A percentile compares a stretch with the other conserved stretches of the same genome.
These are phyloP conservation scores for Diarsia brunnea DNA, from an alignment of 2,888 invertebrate genomes.

Conservation along the genomic window DNA sequence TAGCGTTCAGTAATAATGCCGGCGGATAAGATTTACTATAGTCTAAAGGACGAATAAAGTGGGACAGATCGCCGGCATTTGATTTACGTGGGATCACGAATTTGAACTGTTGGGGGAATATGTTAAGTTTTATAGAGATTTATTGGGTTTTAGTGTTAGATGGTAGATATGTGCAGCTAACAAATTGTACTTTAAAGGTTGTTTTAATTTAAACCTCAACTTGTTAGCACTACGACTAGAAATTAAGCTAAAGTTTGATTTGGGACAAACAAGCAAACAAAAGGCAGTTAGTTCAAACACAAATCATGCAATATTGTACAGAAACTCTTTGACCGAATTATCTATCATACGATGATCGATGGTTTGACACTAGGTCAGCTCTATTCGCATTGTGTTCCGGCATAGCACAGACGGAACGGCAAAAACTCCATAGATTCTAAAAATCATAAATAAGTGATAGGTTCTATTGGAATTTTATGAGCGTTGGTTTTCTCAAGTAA, in stretches of 20 bases:
- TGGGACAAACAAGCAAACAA: slow-evolving; percentile 8
- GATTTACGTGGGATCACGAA: slow-evolving; percentile 60
- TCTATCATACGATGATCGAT: slow-evolving; percentile 19
- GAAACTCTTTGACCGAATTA: not conserved
- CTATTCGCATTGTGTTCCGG: not conserved
- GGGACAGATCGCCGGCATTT: slow-evolving; percentile 67
- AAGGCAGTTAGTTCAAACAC: not conserved
- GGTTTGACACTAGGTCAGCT: not conserved
- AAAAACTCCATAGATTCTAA: not conserved
- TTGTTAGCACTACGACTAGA: not conserved
- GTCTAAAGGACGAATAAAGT: slow-evolving; percentile 65
- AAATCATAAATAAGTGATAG: not conserved
- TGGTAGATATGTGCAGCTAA: slow-evolving; percentile 10
- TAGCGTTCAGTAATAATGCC: slow-evolving; percentile 64
- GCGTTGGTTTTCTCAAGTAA: not conserved
- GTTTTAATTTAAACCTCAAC: not conserved
- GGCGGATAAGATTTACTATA: slow-evolving; percentile 65
- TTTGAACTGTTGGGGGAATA: slow-evolving; percentile 53
- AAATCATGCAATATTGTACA: slow-evolving; percentile 14
- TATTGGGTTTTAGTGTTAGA: slow-evolving; percentile 16
- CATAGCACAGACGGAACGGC: not conserved
- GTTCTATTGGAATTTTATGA: slow-evolving; percentile 13
- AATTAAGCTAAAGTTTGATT: not conserved
- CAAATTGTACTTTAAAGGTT: slow-evolving; percentile 3
- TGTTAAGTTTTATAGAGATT: slow-evolving; percentile 40